Evolutionary conservation across 1,140 invertebrate species (phyloP).

Genomic region (Drosophila hydei): DNA sequence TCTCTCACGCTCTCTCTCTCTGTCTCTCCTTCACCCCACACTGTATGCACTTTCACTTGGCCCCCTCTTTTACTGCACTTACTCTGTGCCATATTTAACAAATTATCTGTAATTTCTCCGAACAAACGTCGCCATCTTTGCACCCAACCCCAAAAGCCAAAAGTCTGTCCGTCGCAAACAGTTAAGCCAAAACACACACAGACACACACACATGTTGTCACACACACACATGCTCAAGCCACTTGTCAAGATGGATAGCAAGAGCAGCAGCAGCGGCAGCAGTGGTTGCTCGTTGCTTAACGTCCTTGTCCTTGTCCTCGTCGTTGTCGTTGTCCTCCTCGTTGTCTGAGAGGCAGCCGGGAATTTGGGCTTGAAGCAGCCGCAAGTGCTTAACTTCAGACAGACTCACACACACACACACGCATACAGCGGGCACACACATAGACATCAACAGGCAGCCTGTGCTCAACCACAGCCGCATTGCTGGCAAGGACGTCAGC

Average conservation of each 20-base stretch:
- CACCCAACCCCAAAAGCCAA: conserved; percentile 25
- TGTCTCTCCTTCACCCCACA: neutral
- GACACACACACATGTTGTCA: conserved; percentile 7
- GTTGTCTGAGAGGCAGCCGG: conserved; percentile 56
- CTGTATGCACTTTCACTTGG: conserved; percentile 70
- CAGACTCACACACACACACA: conserved; percentile 45
- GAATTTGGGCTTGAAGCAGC: conserved; percentile 79
- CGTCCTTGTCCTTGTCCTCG: conserved; percentile 7
- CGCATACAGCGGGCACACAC: conserved; percentile 12
- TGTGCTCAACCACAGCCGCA: conserved; percentile 68
- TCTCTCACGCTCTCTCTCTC: neutral
- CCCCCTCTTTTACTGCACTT: conserved; percentile 4
- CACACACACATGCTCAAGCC: conserved; percentile 45
- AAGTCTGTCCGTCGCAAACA: conserved; percentile 39
- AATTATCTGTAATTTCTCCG: conserved; percentile 83
- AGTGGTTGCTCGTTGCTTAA: neutral
- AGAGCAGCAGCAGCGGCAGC: conserved; percentile 44
- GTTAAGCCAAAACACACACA: conserved; percentile 41
- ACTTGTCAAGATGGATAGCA: conserved; percentile 80
- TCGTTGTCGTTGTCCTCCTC: conserved; percentile 8
- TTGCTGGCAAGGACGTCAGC: conserved; percentile 70
- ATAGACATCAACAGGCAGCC: conserved; percentile 48
- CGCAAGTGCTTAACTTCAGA: conserved; percentile 81
- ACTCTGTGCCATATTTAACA: conserved; percentile 78
- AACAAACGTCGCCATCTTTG: conserved; percentile 54